phyloP scores from a whole-genome alignment of 2,797 vertebrate species.

The Sus cebifrons region DNA sequence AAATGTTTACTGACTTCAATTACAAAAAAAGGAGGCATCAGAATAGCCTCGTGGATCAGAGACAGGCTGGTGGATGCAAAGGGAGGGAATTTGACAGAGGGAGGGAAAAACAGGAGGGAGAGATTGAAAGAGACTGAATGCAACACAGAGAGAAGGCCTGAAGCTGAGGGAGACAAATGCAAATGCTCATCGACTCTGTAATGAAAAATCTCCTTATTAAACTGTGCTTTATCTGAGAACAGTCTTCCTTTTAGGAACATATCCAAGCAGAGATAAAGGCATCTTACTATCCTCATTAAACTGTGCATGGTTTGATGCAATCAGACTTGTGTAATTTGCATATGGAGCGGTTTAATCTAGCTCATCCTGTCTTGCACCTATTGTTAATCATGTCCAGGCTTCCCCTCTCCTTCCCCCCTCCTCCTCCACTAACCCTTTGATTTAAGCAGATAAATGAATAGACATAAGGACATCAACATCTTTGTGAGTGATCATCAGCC shows the following conservation, averaged over 20 bases:
- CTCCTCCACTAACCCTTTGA: constrained; percentile 87
- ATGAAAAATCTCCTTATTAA: constrained; percentile 92
- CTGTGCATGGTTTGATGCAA: constrained; percentile 91
- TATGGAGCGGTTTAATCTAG: constrained; percentile 92
- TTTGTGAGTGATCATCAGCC: constrained; percentile 88
- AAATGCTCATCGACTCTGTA: constrained; percentile 88
- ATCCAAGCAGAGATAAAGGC: constrained; percentile 91
- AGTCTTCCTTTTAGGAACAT: constrained; percentile 89
- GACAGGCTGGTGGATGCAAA: neutral
- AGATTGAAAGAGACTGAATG: constrained; percentile 33
- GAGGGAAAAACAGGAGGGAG: neutral
- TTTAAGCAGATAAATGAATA: constrained; percentile 91
- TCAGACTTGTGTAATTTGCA: constrained; percentile 91
- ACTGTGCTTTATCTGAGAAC: constrained; percentile 90
- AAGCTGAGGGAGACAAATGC: constrained; percentile 83
- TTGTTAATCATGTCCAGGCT: constrained; percentile 90
- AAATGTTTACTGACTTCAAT: constrained; percentile 87
- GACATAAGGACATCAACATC: constrained; percentile 89
- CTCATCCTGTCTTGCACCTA: constrained; percentile 91
- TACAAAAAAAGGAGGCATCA: constrained; percentile 73
- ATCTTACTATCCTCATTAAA: constrained; percentile 91
- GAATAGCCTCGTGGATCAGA: constrained; percentile 82
- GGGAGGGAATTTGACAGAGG: constrained; percentile 20
- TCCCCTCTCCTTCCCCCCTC: constrained; percentile 75
- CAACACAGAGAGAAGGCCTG: constrained; percentile 19